Conservation (phyloP, 2,888 invertebrate genomes). For the Amblyteles armatorius region DNA sequence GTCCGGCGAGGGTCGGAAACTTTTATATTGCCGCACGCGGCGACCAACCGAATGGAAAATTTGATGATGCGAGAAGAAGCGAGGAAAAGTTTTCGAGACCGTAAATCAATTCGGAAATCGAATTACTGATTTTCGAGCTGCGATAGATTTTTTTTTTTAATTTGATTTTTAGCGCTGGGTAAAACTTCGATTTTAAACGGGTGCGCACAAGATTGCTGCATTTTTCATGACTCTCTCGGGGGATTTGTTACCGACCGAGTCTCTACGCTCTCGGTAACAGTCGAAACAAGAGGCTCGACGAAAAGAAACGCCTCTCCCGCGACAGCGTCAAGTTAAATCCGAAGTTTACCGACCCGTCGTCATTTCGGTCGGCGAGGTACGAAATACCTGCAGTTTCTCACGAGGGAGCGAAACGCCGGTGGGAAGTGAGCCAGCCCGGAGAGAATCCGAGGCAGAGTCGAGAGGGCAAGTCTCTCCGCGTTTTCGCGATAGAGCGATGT, state of each 20-base stretch:
- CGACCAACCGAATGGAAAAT: not conserved
- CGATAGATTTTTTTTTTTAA: not conserved
- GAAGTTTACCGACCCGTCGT: not conserved
- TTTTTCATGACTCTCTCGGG: too few species aligned
- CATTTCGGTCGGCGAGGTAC: not conserved
- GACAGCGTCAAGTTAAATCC: not conserved
- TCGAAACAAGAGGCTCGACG: not conserved
- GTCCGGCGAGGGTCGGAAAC: not conserved
- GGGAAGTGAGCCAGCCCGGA: conserved; percentile 22
- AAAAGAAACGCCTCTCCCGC: not conserved
- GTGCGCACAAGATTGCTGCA: too few species aligned
- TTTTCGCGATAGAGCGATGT: conserved; percentile 49
- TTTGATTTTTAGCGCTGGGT: not conserved
- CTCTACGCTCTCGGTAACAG: not conserved
- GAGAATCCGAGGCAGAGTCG: conserved; percentile 6
- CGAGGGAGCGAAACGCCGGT: not conserved
- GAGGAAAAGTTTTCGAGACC: not conserved
- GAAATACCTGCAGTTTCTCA: not conserved
- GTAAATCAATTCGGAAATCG: not conserved
- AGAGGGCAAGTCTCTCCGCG: conserved; percentile 9
- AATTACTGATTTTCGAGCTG: not conserved
- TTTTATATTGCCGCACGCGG: not conserved
- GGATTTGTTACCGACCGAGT: not conserved
- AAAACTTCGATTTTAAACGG: too few species aligned
- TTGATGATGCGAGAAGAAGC: not conserved